Evolutionary conservation across 2,888 invertebrate genomes (phyloP).

Genomic region (Fragum sueziense): DNA sequence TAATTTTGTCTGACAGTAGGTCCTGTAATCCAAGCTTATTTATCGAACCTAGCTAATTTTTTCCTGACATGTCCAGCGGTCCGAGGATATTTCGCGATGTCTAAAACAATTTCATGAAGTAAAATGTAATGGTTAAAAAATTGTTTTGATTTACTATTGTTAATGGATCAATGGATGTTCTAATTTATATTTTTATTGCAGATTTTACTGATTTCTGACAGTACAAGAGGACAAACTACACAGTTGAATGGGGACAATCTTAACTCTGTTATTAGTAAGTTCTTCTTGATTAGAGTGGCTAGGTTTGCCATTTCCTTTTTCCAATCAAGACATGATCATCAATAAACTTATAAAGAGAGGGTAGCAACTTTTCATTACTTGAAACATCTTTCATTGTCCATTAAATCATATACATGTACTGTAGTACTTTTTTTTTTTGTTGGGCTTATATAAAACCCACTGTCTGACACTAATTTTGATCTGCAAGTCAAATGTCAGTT

Average conservation of each 20-base stretch:
- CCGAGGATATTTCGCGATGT: background rate
- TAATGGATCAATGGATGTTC: background rate
- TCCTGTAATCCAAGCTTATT: too few species aligned
- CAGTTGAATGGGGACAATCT: conserved; percentile 84
- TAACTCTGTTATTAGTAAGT: conserved; percentile 64
- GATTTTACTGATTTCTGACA: conserved; percentile 28
- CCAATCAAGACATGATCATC: background rate
- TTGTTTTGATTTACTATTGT: background rate
- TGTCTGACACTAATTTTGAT: too few species aligned
- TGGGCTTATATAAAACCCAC: background rate
- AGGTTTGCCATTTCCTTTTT: background rate
- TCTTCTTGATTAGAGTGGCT: background rate
- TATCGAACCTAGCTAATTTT: too few species aligned
- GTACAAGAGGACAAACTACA: conserved; percentile 78
- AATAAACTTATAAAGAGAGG: background rate
- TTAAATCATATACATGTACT: background rate
- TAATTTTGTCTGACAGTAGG: too few species aligned
- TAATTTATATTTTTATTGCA: conserved; percentile 21
- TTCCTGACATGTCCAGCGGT: background rate
- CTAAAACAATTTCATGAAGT: background rate
- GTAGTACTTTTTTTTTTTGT: background rate
- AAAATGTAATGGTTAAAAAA: background rate
- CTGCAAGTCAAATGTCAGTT: too few species aligned
- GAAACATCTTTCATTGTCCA: background rate
- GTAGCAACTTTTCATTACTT: background rate